These are phyloP conservation scores for Ridgeia piscesae DNA, from an alignment of 1,140 invertebrate genomes.

Conservation along the genomic window DNA sequence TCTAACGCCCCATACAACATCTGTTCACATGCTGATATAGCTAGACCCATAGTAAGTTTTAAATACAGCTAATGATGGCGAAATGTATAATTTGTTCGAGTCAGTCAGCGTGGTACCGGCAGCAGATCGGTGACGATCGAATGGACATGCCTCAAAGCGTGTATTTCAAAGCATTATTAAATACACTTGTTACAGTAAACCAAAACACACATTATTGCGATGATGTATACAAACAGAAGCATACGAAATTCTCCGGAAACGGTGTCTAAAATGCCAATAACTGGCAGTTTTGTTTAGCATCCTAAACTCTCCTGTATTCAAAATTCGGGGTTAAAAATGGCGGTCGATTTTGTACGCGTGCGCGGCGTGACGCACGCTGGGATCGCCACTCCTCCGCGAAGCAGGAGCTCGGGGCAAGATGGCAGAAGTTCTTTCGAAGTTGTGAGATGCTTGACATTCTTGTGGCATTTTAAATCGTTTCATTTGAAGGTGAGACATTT, in stretches of 20 bases:
- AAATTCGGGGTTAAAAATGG: constrained; percentile 39
- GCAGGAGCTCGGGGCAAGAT: constrained; percentile 2
- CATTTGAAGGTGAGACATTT: background rate
- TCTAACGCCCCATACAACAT: constrained; percentile 31
- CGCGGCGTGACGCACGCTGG: constrained; percentile 22
- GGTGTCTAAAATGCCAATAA: background rate
- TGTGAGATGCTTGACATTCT: constrained; percentile 16
- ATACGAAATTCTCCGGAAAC: background rate
- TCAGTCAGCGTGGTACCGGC: background rate
- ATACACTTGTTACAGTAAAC: background rate
- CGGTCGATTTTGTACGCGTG: constrained; percentile 39
- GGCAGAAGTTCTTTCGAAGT: constrained; percentile 17
- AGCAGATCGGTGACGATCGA: background rate
- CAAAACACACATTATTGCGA: background rate
- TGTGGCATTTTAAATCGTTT: constrained; percentile 8
- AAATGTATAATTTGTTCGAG: background rate
- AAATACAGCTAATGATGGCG: background rate
- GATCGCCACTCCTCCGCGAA: constrained; percentile 2
- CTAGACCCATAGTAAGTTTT: background rate
- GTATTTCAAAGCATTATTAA: background rate
- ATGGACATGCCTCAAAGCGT: background rate
- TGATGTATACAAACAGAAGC: background rate
- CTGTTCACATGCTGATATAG: background rate
- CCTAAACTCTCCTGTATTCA: constrained; percentile 22
- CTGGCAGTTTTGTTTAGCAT: background rate